Evolutionary conservation across 1,140 invertebrate species (phyloP), one percentile per base, ranked within the genome.

Genomic region (Lasioglossum albipes): DNA sequence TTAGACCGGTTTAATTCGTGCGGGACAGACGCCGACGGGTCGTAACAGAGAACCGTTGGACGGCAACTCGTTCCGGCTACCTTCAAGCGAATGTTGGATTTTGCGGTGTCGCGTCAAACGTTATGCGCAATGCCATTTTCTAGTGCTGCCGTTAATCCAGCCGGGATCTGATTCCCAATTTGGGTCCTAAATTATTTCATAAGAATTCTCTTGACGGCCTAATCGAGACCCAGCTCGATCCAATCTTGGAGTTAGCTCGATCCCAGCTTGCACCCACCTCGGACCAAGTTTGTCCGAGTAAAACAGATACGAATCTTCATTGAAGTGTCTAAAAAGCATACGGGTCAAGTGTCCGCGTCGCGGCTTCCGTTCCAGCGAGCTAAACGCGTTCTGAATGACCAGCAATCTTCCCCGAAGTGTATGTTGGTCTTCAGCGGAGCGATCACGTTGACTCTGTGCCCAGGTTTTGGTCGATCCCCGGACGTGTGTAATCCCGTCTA

Each of bases 381-480:
- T 81, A 81, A 65, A 77, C 61, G 75, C 69, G 65, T 52, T 73
- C 69, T 54, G 27, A 79, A 68, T 73, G 75, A 45, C 16, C 31
- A 16, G 62, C 13, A 73, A 72, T 76, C 77, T 79, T 65, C 5
- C 16, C 62, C 13, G 16, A 27, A 54, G 52, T 20, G 36, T 42
- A 52, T 54, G 70, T 68, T 20, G 57, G 64, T 49, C 72, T 70
- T 62, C 22, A 20, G 4, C 22, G 22, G 7, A 45, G 31, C 64
- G 69, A 68, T 70, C 52, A n/a, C 31, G 45, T 57, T 45, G 57
- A 80, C 52, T 78, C 31, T 1, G 57, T 13, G 57, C 18, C 36
- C 20, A 54, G 79, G 49, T 49, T 18, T 76, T 31, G 54, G 42
- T 62, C 64, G 36, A 31, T 27, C 42, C 10, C 7, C 9, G n/a